Conservation (phyloP, 2,888 invertebrate genomes). For the Desoria tigrina region DNA sequence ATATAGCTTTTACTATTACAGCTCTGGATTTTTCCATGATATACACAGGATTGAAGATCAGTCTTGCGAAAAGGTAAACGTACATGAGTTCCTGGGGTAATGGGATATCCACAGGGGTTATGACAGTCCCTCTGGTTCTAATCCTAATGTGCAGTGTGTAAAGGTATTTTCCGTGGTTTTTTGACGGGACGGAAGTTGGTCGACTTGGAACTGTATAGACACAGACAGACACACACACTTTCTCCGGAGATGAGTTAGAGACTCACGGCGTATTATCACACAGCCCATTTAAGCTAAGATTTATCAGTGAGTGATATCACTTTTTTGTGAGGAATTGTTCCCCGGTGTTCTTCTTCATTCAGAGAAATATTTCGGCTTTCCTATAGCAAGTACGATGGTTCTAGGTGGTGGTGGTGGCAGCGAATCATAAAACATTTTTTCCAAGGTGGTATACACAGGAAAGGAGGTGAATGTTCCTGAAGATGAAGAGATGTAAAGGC, state of each 20-base stretch:
- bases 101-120: neutral
- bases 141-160: slow-evolving; percentile 10
- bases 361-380: too few species aligned
- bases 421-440: too few species aligned
- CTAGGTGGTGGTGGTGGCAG: too few species aligned
- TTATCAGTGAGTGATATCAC: slow-evolving; percentile 54
- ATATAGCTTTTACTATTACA: neutral
- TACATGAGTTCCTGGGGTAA: neutral
- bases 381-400: too few species aligned
- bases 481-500: slow-evolving; percentile 46
- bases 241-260: slow-evolving; percentile 53
- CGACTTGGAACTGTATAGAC: too few species aligned
- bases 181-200: slow-evolving; percentile 13
- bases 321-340: slow-evolving; percentile 46
- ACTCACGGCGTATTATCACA: slow-evolving; percentile 53
- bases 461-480: too few species aligned
- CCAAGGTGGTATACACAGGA: too few species aligned
- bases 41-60: slow-evolving; percentile 13
- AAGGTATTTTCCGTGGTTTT: slow-evolving; percentile 15
- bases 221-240: too few species aligned
- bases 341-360: too few species aligned
- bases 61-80: slow-evolving; percentile 4
- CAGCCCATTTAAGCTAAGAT: slow-evolving; percentile 54
- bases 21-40: neutral
- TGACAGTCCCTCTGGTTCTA: neutral